Conservation (phyloP, 2,113 vertebrate species). For the Telmatochromis brachygnathus region DNA sequence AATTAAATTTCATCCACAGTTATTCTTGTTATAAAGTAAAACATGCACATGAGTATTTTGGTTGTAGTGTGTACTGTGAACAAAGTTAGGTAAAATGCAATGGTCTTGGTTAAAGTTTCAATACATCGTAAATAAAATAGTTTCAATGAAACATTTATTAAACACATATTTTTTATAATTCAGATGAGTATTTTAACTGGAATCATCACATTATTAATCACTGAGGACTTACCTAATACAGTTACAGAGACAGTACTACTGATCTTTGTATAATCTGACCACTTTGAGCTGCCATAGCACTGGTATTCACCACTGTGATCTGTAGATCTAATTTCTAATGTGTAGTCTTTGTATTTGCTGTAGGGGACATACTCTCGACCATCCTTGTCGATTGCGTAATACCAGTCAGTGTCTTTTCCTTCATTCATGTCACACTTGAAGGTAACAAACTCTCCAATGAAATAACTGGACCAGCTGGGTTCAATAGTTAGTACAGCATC, state of each 20-base stretch:
- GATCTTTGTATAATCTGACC: rapidly evolving
- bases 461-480: too few relatives aligned
- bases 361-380: too few relatives aligned
- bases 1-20: rapidly evolving
- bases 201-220: not conserved
- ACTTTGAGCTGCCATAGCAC: rapidly evolving
- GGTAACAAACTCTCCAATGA: too few relatives aligned
- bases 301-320: rapidly evolving
- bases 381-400: rapidly evolving
- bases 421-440: too few relatives aligned
- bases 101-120: rapidly evolving
- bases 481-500: too few relatives aligned
- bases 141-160: not conserved
- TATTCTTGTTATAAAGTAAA: rapidly evolving
- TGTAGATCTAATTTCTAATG: rapidly evolving
- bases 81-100: not conserved
- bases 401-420: too few relatives aligned
- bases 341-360: rapidly evolving
- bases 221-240: not conserved
- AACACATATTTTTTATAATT: rapidly evolving
- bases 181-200: not conserved
- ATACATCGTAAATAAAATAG: rapidly evolving
- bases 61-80: not conserved
- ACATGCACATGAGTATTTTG: not conserved
- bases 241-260: rapidly evolving